phyloP scores from a whole-genome alignment of 2,888 invertebrate species.

The Margaritifera margaritifera region DNA sequence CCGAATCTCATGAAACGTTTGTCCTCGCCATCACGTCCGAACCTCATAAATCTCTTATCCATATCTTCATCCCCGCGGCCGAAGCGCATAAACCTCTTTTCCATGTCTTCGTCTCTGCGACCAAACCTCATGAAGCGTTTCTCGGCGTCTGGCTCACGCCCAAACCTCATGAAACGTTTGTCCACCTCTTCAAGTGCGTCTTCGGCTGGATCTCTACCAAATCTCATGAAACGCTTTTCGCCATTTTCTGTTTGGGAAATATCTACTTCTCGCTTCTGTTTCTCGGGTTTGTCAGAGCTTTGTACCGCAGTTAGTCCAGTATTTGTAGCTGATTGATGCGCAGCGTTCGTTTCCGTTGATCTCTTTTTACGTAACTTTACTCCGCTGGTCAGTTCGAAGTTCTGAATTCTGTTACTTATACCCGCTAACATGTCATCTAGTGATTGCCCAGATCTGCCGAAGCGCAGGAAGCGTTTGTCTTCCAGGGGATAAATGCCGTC shows the following conservation, averaged over 20 bases:
- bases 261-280: constrained; percentile 37
- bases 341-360: constrained; percentile 32
- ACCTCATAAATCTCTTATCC: constrained; percentile 49
- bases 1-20: constrained; percentile 54
- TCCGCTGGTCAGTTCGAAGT: constrained; percentile 38
- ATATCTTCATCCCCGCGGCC: constrained; percentile 40
- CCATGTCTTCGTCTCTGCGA: constrained; percentile 20
- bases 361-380: constrained; percentile 40
- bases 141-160: constrained; percentile 40
- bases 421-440: constrained; percentile 43
- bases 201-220: constrained; percentile 26
- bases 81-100: constrained; percentile 57
- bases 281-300: constrained; percentile 33
- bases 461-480: constrained; percentile 62
- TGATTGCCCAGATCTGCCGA: constrained; percentile 45
- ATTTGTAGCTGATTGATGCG: constrained; percentile 10
- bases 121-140: constrained; percentile 61
- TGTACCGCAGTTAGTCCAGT: constrained; percentile 12
- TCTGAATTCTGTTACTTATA: constrained; percentile 34
- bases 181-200: constrained; percentile 22
- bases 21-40: constrained; percentile 40
- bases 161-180: constrained; percentile 59
- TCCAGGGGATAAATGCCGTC: constrained; percentile 33
- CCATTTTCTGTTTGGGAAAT: constrained; percentile 6
- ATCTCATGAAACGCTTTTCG: constrained; percentile 42